Base-by-base conservation (phyloP, 2,797 vertebrate genomes). In the Myotis vivesi region DNA sequence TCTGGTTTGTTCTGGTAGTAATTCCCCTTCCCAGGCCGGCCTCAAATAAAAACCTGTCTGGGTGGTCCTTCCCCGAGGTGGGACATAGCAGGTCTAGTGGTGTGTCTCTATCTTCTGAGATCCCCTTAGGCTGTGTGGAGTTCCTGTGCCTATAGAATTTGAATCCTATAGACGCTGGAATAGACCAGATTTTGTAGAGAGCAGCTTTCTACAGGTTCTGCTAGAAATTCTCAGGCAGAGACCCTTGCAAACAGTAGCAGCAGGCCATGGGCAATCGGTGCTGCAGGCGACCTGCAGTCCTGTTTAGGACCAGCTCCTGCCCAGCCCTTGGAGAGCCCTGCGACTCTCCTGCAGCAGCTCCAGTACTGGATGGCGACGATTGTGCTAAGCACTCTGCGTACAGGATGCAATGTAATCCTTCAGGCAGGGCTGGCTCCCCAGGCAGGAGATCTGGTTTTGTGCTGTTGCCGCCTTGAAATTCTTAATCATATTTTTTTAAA, bases 281-380 rank as follows among this genome's bases (percentile, higher is more conserved):
- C 8, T 28, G 51, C 19, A 62, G 44, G 1, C 3, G 3, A 20
- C 36, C 53, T n/a, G 12, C 22, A 71, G 28, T 11, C 62, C 23
- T 9, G 0, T 36, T 22, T 3, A 22, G 38, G 38, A 33, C 15
- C 23, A 28, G 23, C 62, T 6, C 28, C 19, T 8, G 23, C 44
- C 12, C 10, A 5, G n/a, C 68, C 41, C 51, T 9, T n/a, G 20
- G 2, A 2, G 23, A 62, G 30, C 57, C 13, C n/a, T 7, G 2
- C 0, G 16, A 30, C 30, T 10, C 11, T 25, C 28, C 6, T 1
- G 0, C 23, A 23, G 71, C 46, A 59, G 44, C 25, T 8, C 30
- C 4, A 0, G 25, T 5, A 33, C 17, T 0, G 6, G 41, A 2
- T 9, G 25, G 9, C 2, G 0, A 23, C 36, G 33, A 49, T 11